A percentile compares a stretch with the other conserved stretches of the same genome.
Conservation (phyloP, 2,113 vertebrate species). For the Melanocharis versteri region DNA sequence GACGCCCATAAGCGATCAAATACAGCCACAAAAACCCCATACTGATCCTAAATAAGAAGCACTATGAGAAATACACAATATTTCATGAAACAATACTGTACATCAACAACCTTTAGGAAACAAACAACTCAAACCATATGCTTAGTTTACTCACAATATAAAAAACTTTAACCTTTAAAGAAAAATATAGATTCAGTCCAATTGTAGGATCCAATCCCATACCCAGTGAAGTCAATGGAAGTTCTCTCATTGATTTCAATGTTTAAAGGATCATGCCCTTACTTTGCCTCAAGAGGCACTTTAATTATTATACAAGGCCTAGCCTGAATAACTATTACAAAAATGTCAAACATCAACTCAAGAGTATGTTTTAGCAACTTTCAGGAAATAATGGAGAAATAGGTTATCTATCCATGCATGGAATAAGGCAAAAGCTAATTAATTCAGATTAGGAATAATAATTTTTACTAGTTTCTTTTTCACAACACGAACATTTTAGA, state of each 20-base stretch:
- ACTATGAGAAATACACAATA: constrained; percentile 75
- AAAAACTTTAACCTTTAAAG: constrained; percentile 71
- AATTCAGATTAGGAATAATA: constrained; percentile 76
- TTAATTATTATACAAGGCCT: constrained; percentile 60
- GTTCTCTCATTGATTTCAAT: constrained; percentile 41
- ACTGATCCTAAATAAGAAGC: constrained; percentile 75
- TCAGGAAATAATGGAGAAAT: constrained; percentile 79
- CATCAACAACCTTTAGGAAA: constrained; percentile 69
- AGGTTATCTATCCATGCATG: constrained; percentile 90
- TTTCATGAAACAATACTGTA: constrained; percentile 57
- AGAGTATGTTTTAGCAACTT: constrained; percentile 65
- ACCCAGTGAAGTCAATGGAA: constrained; percentile 45
- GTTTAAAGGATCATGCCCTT: constrained; percentile 41
- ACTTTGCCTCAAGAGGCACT: constrained; percentile 61
- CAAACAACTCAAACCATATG: constrained; percentile 60
- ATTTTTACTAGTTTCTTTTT: constrained; percentile 77
- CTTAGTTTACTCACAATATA: constrained; percentile 72
- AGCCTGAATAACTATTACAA: constrained; percentile 64
- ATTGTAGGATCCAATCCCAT: constrained; percentile 50
- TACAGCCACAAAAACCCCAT: constrained; percentile 72
- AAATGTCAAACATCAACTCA: constrained; percentile 70
- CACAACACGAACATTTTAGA: constrained; percentile 81
- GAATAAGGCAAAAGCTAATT: constrained; percentile 89
- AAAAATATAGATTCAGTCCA: constrained; percentile 67
- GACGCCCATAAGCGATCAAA: constrained; percentile 75